Evolutionary conservation across 2,888 invertebrate genomes (phyloP).

Genomic region (Drepanosiphum platanoidis): DNA sequence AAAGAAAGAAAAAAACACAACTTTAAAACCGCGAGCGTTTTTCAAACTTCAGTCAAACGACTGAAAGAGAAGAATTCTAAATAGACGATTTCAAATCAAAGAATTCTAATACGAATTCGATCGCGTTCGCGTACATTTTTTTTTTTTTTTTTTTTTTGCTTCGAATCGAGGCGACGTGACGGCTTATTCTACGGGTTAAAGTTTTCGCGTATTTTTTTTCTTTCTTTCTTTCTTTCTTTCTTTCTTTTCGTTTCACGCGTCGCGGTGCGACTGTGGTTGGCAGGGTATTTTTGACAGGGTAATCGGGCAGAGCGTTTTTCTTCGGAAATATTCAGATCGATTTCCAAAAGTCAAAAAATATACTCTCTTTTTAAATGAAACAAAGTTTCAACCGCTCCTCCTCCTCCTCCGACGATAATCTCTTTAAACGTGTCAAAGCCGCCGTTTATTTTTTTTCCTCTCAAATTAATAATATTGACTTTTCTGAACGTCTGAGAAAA

Average conservation of each 20-base stretch:
- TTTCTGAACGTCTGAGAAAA: not conserved
- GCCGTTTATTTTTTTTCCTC: not conserved
- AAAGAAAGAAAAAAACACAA: too few species aligned
- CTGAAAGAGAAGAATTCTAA: not conserved
- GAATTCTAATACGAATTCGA: too few species aligned
- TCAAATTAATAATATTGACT: not conserved
- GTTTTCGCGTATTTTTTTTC: constrained; percentile 13
- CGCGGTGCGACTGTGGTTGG: constrained; percentile 12
- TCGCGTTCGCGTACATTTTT: constrained; percentile 13
- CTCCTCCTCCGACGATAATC: not conserved
- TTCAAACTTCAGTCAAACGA: not conserved
- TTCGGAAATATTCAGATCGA: not conserved
- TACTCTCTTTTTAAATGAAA: not conserved
- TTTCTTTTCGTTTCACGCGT: too few species aligned
- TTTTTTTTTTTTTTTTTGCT: too few species aligned
- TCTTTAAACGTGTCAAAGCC: constrained; percentile 15
- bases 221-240: too few species aligned
- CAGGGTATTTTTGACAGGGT: constrained; percentile 33
- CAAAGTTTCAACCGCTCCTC: constrained; percentile 1
- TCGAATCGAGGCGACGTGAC: not conserved
- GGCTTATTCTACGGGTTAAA: constrained; percentile 16
- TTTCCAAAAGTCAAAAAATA: constrained; percentile 21
- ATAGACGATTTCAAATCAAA: not conserved
- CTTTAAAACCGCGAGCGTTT: not conserved
- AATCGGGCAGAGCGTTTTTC: constrained; percentile 16